Conservation (phyloP, 1,140 invertebrate species). For the Pinna nobilis region DNA sequence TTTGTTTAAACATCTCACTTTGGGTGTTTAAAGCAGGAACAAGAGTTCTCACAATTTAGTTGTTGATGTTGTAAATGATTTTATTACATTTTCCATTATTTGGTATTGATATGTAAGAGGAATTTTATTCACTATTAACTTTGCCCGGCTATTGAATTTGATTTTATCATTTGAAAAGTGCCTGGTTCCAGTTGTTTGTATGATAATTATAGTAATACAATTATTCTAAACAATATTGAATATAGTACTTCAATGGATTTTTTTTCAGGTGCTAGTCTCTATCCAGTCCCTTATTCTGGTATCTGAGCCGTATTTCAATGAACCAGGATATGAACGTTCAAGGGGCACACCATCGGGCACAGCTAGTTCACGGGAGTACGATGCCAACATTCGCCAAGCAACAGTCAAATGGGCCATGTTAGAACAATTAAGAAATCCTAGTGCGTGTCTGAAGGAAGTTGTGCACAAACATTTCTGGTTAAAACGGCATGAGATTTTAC, state of each 20-base stretch:
- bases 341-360: constrained; percentile 91
- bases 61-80: too few species aligned
- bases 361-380: constrained; percentile 91
- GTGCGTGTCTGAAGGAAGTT: constrained; percentile 95
- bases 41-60: too few species aligned
- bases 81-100: too few species aligned
- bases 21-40: too few species aligned
- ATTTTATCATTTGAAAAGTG: too few species aligned
- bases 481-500: constrained; percentile 92
- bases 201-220: too few species aligned
- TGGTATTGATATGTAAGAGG: too few species aligned
- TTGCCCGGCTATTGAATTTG: too few species aligned
- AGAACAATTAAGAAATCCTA: constrained; percentile 92
- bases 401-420: constrained; percentile 97
- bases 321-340: constrained; percentile 96
- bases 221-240: too few species aligned
- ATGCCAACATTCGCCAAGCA: constrained; percentile 96
- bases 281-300: constrained; percentile 97
- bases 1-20: too few species aligned
- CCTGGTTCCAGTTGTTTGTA: too few species aligned
- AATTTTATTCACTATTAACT: too few species aligned
- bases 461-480: constrained; percentile 96
- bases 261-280: constrained; percentile 89
- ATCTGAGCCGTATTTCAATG: constrained; percentile 98
- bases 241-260: neutral